Evolutionary conservation across 1,140 invertebrate genomes (phyloP).

Genomic region (Caenorhabditis inopinata): DNA sequence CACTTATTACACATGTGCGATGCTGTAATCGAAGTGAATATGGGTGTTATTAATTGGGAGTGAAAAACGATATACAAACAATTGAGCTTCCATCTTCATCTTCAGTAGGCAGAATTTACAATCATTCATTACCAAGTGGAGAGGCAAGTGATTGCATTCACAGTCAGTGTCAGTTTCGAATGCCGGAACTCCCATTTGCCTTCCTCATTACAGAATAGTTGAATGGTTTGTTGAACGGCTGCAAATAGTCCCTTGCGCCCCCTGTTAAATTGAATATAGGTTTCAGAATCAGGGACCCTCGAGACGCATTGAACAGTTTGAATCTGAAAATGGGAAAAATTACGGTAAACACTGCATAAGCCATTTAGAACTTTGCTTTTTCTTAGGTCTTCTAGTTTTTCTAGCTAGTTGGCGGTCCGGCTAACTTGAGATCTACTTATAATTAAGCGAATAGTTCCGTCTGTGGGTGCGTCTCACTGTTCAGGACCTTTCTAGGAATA

Average conservation of each 20-base stretch:
- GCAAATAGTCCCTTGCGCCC: background rate
- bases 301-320: constrained; percentile 1
- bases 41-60: background rate
- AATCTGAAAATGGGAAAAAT: background rate
- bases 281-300: background rate
- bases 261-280: constrained; percentile 6
- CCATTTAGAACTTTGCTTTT: no score
- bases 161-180: background rate
- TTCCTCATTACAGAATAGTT: background rate
- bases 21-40: no score
- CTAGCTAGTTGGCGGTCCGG: no score
- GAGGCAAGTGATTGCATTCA: background rate
- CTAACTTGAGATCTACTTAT: no score
- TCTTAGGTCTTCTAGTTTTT: no score
- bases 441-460: no score
- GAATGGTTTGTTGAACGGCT: constrained; percentile 2
- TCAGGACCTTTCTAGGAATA: no score
- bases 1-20: no score
- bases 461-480: no score
- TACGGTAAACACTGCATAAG: no score
- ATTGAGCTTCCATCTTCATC: background rate
- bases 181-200: constrained; percentile 25
- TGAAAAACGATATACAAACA: constrained; percentile 12
- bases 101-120: background rate
- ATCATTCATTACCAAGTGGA: background rate